These are phyloP conservation scores for Brachionus sp. DNA, from an alignment of 1,140 invertebrate genomes.

Conservation along the genomic window DNA sequence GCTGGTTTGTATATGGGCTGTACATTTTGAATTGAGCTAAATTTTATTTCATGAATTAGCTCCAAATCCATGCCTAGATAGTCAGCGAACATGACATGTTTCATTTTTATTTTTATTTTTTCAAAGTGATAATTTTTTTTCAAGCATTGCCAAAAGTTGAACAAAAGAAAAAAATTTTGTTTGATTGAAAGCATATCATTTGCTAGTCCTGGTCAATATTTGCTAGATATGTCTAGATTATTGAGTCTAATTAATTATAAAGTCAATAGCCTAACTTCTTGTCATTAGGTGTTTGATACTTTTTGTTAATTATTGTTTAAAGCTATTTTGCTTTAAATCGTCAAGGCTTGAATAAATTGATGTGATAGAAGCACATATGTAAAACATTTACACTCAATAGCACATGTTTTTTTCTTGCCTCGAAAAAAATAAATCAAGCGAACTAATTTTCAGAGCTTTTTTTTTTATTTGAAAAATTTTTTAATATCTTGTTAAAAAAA, in stretches of 20 bases:
- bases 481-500: no score
- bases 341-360: neutral
- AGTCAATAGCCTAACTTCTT: slow-evolving; percentile 24
- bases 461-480: no score
- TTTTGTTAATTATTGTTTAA: neutral
- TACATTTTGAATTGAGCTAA: neutral
- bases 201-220: neutral
- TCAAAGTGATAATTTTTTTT: neutral
- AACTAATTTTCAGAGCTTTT: no score
- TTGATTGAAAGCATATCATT: neutral
- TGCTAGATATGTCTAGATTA: slow-evolving; percentile 16
- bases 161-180: neutral
- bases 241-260: slow-evolving; percentile 16
- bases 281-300: neutral
- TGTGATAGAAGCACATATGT: neutral
- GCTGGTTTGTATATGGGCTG: neutral
- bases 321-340: neutral
- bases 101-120: neutral
- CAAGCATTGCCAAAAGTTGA: neutral
- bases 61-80: slow-evolving; percentile 18
- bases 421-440: no score
- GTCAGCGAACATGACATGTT: slow-evolving; percentile 37
- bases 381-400: neutral
- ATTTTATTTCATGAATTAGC: slow-evolving; percentile 37
- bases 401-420: neutral